Evolutionary conservation across 1,140 invertebrate genomes (phyloP).

Genomic region (Anthonomus grandis): DNA sequence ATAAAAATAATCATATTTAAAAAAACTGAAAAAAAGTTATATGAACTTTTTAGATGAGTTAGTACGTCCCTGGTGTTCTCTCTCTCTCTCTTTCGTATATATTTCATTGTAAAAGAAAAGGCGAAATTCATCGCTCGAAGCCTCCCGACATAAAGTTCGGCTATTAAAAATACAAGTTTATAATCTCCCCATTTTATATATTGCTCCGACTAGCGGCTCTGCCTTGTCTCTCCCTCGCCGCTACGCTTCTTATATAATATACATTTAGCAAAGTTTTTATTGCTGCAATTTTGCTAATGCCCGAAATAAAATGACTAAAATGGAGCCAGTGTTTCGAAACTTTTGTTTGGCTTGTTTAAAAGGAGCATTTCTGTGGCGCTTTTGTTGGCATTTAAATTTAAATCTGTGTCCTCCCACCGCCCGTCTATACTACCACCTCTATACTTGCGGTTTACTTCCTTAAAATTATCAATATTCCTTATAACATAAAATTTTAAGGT

Average conservation of each 20-base stretch:
- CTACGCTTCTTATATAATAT: slow-evolving; percentile 12
- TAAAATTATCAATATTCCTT: too few species aligned
- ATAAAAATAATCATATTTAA: too few species aligned
- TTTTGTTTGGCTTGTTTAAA: slow-evolving; percentile 16
- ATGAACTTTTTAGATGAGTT: too few species aligned
- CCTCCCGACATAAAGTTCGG: slow-evolving; percentile 42
- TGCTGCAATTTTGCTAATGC: slow-evolving; percentile 39
- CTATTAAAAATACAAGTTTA: slow-evolving; percentile 48
- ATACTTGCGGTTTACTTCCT: too few species aligned
- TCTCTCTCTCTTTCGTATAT: not conserved
- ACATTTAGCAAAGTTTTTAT: slow-evolving; percentile 39
- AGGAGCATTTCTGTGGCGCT: slow-evolving; percentile 4
- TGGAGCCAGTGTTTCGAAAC: slow-evolving; percentile 1
- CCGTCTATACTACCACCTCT: not conserved
- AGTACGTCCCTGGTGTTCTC: not conserved
- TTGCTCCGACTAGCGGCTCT: slow-evolving; percentile 28
- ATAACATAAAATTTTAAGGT: too few species aligned
- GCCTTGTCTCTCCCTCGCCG: not conserved
- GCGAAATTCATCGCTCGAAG: slow-evolving; percentile 42
- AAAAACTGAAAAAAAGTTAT: too few species aligned
- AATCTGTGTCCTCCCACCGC: not conserved
- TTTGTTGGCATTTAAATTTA: slow-evolving; percentile 6
- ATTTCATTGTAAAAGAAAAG: slow-evolving; percentile 21
- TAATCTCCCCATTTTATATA: slow-evolving; percentile 44
- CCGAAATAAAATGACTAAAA: slow-evolving; percentile 13